phyloP scores from a whole-genome alignment of 2,797 vertebrate species.

The Arremon brunneinucha region DNA sequence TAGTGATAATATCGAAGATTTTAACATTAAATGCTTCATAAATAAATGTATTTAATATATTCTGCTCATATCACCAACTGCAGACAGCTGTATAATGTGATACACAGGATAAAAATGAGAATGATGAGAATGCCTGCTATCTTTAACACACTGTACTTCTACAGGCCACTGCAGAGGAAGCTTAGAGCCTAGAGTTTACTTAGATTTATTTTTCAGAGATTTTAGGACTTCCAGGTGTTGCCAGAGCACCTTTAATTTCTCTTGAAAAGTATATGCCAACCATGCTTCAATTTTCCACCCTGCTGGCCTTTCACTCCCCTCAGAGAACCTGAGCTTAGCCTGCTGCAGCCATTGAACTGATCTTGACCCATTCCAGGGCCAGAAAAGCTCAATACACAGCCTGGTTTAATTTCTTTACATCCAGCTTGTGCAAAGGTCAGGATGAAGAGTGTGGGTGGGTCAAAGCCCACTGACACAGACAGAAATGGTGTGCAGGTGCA shows the following conservation, averaged over 20 bases:
- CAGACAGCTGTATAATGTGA: neutral
- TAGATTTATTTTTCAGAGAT: neutral
- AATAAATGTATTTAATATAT: neutral
- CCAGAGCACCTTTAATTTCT: neutral
- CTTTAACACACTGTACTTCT: neutral
- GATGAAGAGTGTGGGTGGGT: neutral
- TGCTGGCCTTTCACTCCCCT: neutral
- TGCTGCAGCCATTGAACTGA: neutral
- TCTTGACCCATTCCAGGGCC: neutral
- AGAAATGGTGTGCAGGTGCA: rapidly evolving
- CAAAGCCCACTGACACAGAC: neutral
- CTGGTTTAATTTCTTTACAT: conserved; percentile 11
- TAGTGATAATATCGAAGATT: rapidly evolving
- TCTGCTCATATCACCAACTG: neutral
- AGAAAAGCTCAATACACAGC: neutral
- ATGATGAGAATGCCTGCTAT: neutral
- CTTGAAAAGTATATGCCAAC: neutral
- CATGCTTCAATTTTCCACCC: neutral
- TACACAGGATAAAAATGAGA: neutral
- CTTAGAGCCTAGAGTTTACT: neutral
- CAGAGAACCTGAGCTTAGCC: neutral
- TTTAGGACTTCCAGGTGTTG: neutral
- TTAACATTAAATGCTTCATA: neutral
- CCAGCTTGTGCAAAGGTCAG: conserved; percentile 3
- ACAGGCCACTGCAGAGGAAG: neutral